Conservation (phyloP, 1,140 invertebrate genomes). For the Hyphantria cunea region DNA sequence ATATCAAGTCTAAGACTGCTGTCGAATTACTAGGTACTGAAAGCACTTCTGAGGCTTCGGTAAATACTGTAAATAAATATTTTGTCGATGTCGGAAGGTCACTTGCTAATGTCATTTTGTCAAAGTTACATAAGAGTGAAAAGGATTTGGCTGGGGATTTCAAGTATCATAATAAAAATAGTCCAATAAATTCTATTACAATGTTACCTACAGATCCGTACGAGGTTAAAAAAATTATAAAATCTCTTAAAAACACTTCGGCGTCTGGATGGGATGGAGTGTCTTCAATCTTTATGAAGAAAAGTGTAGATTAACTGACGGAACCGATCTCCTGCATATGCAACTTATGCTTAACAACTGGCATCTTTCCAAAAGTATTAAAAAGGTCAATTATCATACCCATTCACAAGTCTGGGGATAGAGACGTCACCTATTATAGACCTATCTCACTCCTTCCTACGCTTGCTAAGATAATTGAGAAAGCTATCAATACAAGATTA, state of each 20-base stretch:
- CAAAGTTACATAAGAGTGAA: too few species aligned
- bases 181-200: slow-evolving; percentile 6
- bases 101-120: too few species aligned
- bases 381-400: slow-evolving; percentile 44
- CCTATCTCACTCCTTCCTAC: slow-evolving; percentile 42
- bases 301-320: neutral
- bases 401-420: slow-evolving; percentile 40
- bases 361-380: slow-evolving; percentile 34
- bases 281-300: slow-evolving; percentile 17
- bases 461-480: slow-evolving; percentile 54
- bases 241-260: slow-evolving; percentile 1
- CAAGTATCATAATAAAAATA: neutral
- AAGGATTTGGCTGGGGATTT: too few species aligned
- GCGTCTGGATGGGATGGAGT: slow-evolving; percentile 28
- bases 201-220: slow-evolving; percentile 13
- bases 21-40: too few species aligned
- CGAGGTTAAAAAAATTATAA: slow-evolving; percentile 21
- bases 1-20: too few species aligned
- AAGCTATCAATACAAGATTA: slow-evolving; percentile 36
- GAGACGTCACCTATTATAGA: slow-evolving; percentile 41
- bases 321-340: slow-evolving; percentile 23
- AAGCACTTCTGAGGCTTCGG: too few species aligned
- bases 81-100: too few species aligned
- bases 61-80: too few species aligned
- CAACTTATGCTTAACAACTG: slow-evolving; percentile 26